Percentiles rank a stretch among this genome's conserved stretches.
phyloP scores from a whole-genome alignment of 2,113 vertebrate species.

The Nothoprocta perdicaria region DNA sequence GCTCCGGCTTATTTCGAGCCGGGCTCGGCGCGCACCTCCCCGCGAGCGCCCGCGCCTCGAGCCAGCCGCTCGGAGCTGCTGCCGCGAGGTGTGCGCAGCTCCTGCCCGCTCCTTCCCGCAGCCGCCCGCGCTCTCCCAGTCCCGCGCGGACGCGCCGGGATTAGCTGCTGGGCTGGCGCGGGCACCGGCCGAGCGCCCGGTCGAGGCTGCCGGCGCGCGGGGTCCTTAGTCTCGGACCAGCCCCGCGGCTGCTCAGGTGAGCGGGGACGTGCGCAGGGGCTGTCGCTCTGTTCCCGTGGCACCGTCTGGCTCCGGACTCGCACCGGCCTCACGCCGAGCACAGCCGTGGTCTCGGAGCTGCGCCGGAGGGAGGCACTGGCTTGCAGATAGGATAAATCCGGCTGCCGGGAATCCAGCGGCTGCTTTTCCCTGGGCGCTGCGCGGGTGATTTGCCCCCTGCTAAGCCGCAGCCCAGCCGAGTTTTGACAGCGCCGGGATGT shows the following conservation, averaged over 20 bases:
- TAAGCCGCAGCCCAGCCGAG: background rate
- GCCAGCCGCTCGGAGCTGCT: background rate
- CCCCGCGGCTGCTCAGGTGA: too few species aligned
- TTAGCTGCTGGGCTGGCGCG: too few species aligned
- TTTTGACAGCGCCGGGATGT: background rate
- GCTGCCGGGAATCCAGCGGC: background rate
- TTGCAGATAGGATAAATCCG: background rate
- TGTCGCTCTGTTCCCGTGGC: background rate
- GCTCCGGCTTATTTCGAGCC: background rate
- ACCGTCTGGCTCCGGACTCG: background rate
- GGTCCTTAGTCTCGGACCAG: too few species aligned
- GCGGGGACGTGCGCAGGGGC: background rate
- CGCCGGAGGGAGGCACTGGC: background rate
- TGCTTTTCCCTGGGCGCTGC: background rate
- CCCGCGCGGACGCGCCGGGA: too few species aligned
- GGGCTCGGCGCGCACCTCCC: background rate
- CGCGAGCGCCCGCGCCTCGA: background rate
- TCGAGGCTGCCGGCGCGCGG: too few species aligned
- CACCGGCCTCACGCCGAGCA: background rate
- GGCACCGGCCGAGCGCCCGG: too few species aligned
- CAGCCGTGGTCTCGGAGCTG: slow-evolving; percentile 28
- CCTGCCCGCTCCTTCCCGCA: too few species aligned
- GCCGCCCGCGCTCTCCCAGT: too few species aligned
- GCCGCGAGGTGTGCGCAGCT: background rate
- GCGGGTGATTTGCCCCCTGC: background rate